Base-by-base conservation (phyloP, 2,797 vertebrate genomes). In the Halcyon leucocephala region DNA sequence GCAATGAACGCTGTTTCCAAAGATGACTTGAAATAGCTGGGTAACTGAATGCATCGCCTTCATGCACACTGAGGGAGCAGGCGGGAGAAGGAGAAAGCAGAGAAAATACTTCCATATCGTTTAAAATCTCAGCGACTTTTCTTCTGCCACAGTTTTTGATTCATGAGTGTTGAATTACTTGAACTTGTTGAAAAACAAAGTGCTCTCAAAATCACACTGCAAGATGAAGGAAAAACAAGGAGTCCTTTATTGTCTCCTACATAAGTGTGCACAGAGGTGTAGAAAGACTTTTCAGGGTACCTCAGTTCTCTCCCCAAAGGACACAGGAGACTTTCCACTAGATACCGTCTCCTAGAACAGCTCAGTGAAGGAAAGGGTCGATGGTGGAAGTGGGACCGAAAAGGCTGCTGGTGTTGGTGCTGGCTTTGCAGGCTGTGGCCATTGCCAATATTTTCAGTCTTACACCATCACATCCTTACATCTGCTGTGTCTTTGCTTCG, bases 21-120 rank as follows among this genome's bases (percentile, higher is more conserved):
- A 35, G 35, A 14, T 1, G 16, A 8, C 17, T 7, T 5, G 60
- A 7, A 57, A 19, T 1, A 9, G 15, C 54, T 26, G 51, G 12
- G 5, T 25, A 3, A 4, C 14, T 12, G 35, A 62, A 20, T 0
- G 6, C 35, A 14, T 39, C 0, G 0, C n/a, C 6, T 6, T 13
- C 22, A 60, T 42, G 9, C 20, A 18, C 28, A 12, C n/a, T 8
- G 12, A 7, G 13, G 52, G 35, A 37, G n/a, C 19, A 67, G 41
- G 6, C 5, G 12, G 3, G n/a, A 3, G 14, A n/a, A 62, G 21
- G 14, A 73, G 31, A 62, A 49, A 71, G 19, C 1, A 4, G 39
- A 69, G 17, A 78, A 69, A 77, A 80, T 9, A 31, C 4, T 39
- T 85, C n/a, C 8, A 46, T 57, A 1, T 9, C 4, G 22, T 80